phyloP scores from a whole-genome alignment of 2,113 vertebrate genomes.

The Sterrhoptilus dennistouni region DNA sequence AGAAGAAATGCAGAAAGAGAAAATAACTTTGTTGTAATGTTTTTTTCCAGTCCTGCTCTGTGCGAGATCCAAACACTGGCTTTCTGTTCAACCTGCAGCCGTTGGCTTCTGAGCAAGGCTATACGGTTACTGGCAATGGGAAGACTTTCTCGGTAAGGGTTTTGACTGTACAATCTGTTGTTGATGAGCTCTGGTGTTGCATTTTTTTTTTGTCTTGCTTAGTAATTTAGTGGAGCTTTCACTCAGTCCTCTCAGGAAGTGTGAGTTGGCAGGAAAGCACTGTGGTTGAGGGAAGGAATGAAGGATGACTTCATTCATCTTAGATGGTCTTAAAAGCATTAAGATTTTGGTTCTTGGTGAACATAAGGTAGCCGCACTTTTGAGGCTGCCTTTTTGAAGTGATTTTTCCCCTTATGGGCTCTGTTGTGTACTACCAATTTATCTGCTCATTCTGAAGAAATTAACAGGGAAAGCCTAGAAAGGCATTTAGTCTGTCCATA shows the following conservation, averaged over 20 bases:
- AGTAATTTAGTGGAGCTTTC: not conserved
- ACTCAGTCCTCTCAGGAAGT: not conserved
- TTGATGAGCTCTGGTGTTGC: not conserved
- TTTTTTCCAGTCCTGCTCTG: conserved; percentile 78
- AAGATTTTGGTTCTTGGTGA: not conserved
- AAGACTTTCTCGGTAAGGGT: conserved; percentile 82
- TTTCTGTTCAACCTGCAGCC: conserved; percentile 87
- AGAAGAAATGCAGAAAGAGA: not conserved
- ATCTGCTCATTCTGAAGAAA: not conserved
- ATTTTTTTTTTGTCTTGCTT: not conserved
- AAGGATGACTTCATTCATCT: not conserved
- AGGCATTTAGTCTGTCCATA: not conserved
- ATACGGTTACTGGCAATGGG: conserved; percentile 71
- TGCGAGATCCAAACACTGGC: conserved; percentile 85
- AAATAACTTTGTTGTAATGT: not conserved
- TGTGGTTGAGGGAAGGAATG: not conserved
- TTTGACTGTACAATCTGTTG: not conserved
- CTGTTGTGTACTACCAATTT: not conserved
- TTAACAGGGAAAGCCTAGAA: not conserved
- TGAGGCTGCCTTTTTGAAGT: not conserved
- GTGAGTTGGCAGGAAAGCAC: not conserved
- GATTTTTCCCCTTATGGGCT: not conserved
- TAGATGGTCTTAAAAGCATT: not conserved
- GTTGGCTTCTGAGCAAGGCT: conserved; percentile 73
- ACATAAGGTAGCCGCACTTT: not conserved